Percentiles rank a stretch among this genome's conserved stretches.
These are phyloP conservation scores for Falco naumanni DNA, from an alignment of 2,797 vertebrate species.

Conservation along the genomic window DNA sequence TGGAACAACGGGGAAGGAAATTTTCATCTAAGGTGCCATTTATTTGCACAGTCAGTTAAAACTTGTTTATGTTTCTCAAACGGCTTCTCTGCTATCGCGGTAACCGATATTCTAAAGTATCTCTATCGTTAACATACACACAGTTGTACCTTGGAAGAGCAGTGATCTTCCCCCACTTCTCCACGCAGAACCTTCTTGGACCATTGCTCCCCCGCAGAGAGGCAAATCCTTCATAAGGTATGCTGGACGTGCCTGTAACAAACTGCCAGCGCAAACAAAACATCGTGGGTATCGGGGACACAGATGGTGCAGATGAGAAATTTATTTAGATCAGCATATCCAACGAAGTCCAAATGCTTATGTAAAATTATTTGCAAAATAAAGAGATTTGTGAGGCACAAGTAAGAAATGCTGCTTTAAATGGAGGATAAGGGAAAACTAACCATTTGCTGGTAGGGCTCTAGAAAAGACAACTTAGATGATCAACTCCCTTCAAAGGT, in stretches of 20 bases:
- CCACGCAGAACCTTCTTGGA: slow-evolving; percentile 94
- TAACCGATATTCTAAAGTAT: background rate
- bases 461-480: background rate
- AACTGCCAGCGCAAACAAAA: slow-evolving; percentile 80
- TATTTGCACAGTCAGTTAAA: background rate
- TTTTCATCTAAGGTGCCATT: background rate
- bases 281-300: background rate
- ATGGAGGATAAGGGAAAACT: background rate
- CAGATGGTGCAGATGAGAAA: background rate
- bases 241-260: slow-evolving; percentile 96
- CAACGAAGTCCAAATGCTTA: background rate
- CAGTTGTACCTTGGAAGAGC: slow-evolving; percentile 90
- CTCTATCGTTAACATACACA: background rate
- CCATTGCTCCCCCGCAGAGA: slow-evolving; percentile 95
- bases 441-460: background rate
- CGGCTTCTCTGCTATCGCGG: background rate
- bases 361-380: background rate
- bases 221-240: slow-evolving; percentile 97
- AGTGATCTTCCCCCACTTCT: slow-evolving; percentile 97
- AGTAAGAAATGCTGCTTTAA: background rate
- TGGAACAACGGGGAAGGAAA: background rate
- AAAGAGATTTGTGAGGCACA: background rate
- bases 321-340: background rate
- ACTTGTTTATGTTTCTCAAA: background rate
- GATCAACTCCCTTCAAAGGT: background rate